Base-by-base conservation (phyloP, 53 echinoderm and acorn worm genomes). In the Mesocentrotus franciscanus region DNA sequence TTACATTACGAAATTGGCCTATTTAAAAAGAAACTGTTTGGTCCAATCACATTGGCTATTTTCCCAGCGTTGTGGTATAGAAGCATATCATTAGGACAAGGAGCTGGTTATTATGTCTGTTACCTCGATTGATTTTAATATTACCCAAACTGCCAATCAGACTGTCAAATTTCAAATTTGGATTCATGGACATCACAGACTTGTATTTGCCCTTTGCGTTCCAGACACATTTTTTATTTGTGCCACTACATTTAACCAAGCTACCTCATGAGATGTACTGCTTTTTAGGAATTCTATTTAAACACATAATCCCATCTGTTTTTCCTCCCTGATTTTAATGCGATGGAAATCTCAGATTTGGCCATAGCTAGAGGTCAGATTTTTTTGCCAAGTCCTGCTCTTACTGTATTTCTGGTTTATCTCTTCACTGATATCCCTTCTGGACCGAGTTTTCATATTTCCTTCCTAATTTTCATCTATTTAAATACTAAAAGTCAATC, bases 331-430 rank as follows among this genome's bases (percentile, higher is more conserved):
- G 84, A 36, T 39, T 84, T 9, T 18, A 84, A 49, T 27, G 29
- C 10, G 13, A n/a, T 14, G 87, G 87, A 87, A 87, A 58, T 87
- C 87, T 17, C 26, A 87, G 87, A 87, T 87, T 39, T 78, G 30
- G 42, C 36, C 81, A 36, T 12, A 27, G 34, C 57, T 84, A 6
- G 84, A 87, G 87, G 57, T 58, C 58, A 58, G 1, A n/a, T 58
- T 59, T 58, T 4, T 26, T 58, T 9, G 57, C 87, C 58, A 87
- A 58, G 87, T 81, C 64, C 64, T 64, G 18, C 22, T 10, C 8
- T 1, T 84, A 58, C 10, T 75, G 27, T 87, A 22, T 56, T 5
- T n/a, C 87, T 85, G 22, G 14, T 26, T n/a, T 12, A 59, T 87
- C 27, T 1, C 7, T 87, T 42, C 6, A 56, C 8, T 75, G 81